These are phyloP conservation scores for Gari tellinella DNA, from an alignment of 2,888 invertebrate genomes.

Conservation along the genomic window DNA sequence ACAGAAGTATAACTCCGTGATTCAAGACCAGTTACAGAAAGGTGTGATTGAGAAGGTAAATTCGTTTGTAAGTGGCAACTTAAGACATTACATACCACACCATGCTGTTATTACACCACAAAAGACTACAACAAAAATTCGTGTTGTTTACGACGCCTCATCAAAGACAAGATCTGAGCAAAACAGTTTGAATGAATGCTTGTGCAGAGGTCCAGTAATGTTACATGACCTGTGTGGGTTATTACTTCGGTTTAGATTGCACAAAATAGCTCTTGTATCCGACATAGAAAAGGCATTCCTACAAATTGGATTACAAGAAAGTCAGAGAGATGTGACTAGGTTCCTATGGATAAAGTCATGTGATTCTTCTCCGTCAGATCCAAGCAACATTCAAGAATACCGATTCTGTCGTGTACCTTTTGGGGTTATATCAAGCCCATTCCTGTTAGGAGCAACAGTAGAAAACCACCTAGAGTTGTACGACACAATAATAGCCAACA, in stretches of 20 bases:
- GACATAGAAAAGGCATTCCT: slow-evolving; percentile 33
- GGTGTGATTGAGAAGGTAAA: slow-evolving; percentile 21
- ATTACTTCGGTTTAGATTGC: slow-evolving; percentile 18
- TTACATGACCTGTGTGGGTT: slow-evolving; percentile 20
- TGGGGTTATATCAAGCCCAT: slow-evolving; percentile 18
- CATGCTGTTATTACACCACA: slow-evolving; percentile 23
- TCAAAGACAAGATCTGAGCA: slow-evolving; percentile 11
- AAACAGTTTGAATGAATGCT: slow-evolving; percentile 27
- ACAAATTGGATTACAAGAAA: slow-evolving; percentile 10
- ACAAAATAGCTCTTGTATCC: slow-evolving; percentile 23
- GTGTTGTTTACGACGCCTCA: slow-evolving; percentile 28
- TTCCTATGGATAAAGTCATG: slow-evolving; percentile 32
- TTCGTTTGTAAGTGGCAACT: background rate
- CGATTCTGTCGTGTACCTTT: slow-evolving; percentile 14
- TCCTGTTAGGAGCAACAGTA: slow-evolving; percentile 7
- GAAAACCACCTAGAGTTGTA: slow-evolving; percentile 3
- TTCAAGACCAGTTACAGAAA: slow-evolving; percentile 15
- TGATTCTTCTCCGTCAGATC: background rate
- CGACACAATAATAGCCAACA: background rate
- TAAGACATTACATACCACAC: slow-evolving; percentile 21
- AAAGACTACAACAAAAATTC: slow-evolving; percentile 23
- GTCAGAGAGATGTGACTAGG: slow-evolving; percentile 25
- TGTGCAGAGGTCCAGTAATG: slow-evolving; percentile 24
- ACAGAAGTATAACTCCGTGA: slow-evolving; percentile 15
- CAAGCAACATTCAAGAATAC: slow-evolving; percentile 3